Base-by-base conservation (phyloP, 2,113 vertebrate genomes). In the Narcine bancroftii region DNA sequence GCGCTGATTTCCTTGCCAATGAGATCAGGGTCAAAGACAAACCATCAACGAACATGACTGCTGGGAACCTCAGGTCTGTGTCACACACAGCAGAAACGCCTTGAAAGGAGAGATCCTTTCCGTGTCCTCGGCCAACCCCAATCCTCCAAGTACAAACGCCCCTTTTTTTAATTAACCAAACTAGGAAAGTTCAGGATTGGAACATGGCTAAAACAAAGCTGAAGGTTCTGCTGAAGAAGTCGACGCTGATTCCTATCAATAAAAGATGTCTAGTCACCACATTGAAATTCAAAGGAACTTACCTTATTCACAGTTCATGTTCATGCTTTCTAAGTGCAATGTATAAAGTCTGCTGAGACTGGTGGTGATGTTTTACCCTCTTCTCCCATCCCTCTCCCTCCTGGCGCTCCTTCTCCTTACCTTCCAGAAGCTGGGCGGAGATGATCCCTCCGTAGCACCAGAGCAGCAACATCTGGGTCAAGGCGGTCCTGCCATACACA, bases 91-190 rank as follows among this genome's bases (percentile, higher is more conserved):
- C 81, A 39, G 6, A 17, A n/a, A 39, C 60, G 13, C 53, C 0
- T 87, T 63, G 53, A 60, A 60, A 60, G 15, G 56, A 19, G 81
- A 87, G 19, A 36, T 36, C 33, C 79, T 53, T 87, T 60, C 42
- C 76, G 26, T 45, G 76, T 45, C 76, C 76, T 77, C 39, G 33
- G 11, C 33, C 50, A 81, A 60, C 53, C 33, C 81, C 53, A 13
- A 15, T 60, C 56, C 81, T n/a, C 81, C 33, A 36, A 87, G 81
- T 87, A 63, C 81, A 87, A 60, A 60, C 53, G 36, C 33, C 36
- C 81, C 81, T 60, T 87, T 87, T 36, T n/a, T n/a, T n/a, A n/a
- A n/a, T n/a, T n/a, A n/a, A 87, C 81, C 47, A 83, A 50, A 83
- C 76, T 26, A 79, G 76, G 26, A 13, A 17, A 83, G 47, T 83